Conservation (phyloP, 2,888 invertebrate genomes). For the Drosophila tanythrix region DNA sequence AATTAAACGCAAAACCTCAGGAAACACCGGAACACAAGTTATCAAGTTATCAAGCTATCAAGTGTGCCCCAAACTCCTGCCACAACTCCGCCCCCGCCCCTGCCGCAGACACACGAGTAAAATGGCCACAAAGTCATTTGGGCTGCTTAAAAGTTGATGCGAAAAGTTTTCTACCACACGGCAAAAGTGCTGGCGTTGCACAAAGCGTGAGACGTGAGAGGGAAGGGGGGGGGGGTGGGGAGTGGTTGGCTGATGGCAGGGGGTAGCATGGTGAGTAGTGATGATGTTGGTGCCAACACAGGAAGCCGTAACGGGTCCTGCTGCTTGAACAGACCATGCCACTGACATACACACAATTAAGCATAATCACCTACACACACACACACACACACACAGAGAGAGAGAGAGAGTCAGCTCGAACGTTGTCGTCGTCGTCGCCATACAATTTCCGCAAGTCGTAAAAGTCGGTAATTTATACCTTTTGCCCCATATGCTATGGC, state of each 20-base stretch:
- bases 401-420: not conserved
- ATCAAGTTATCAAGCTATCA: conserved; percentile 66
- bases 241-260: not conserved
- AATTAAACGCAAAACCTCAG: conserved; percentile 54
- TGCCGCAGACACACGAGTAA: conserved; percentile 23
- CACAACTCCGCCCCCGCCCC: not conserved
- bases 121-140: conserved; percentile 77
- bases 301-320: conserved; percentile 47
- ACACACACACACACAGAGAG: conserved; percentile 25
- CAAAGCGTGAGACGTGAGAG: not conserved
- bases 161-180: conserved; percentile 74
- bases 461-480: conserved; percentile 81
- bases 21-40: conserved; percentile 60
- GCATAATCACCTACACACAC: conserved; percentile 65
- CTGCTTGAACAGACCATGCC: conserved; percentile 48
- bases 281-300: conserved; percentile 31
- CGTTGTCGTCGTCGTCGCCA: conserved; percentile 66
- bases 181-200: conserved; percentile 4
- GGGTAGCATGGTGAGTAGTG: conserved; percentile 1
- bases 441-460: conserved; percentile 81
- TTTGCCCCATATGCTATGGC: conserved; percentile 84
- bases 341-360: conserved; percentile 71
- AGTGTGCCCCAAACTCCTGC: conserved; percentile 30
- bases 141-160: conserved; percentile 79
- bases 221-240: not conserved